A percentile compares a stretch with the other conserved stretches of the same genome.
Conservation (phyloP, 2,113 vertebrate species). For the Hippocampus zosterae region DNA sequence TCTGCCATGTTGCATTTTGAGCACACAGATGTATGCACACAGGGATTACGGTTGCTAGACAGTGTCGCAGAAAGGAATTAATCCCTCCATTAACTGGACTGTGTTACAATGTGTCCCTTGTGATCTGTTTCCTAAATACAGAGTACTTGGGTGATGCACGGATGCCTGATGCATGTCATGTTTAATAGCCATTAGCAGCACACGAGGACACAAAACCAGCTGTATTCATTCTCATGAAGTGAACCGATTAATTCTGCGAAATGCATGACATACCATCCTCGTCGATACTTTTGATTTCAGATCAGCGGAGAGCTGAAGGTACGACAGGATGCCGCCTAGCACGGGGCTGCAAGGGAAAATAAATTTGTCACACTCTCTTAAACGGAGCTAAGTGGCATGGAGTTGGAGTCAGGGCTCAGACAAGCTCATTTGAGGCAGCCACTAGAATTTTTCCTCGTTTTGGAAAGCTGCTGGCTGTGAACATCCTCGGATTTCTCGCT, state of each 20-base stretch:
- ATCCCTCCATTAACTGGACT: conserved; percentile 60
- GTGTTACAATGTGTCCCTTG: conserved; percentile 41
- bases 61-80: conserved; percentile 47
- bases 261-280: not conserved
- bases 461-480: conserved; percentile 14
- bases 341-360: conserved; percentile 9
- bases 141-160: conserved; percentile 43
- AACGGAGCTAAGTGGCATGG: conserved; percentile 39
- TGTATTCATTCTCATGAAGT: conserved; percentile 20
- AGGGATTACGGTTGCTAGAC: conserved; percentile 50
- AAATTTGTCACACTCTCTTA: conserved; percentile 23
- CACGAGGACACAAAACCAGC: conserved; percentile 39
- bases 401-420: conserved; percentile 18
- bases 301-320: not conserved
- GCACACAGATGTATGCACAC: conserved; percentile 32
- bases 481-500: conserved; percentile 13
- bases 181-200: conserved; percentile 50
- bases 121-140: conserved; percentile 48
- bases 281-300: not conserved
- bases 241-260: not conserved
- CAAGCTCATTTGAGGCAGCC: conserved; percentile 16
- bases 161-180: conserved; percentile 49
- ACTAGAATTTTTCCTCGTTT: not conserved
- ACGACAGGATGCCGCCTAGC: conserved; percentile 9
- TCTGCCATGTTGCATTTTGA: conserved; percentile 42